A percentile compares a stretch with the other conserved stretches of the same genome.
Evolutionary conservation across 1,140 invertebrate species (phyloP).

Genomic region (Drosophila cardini): DNA sequence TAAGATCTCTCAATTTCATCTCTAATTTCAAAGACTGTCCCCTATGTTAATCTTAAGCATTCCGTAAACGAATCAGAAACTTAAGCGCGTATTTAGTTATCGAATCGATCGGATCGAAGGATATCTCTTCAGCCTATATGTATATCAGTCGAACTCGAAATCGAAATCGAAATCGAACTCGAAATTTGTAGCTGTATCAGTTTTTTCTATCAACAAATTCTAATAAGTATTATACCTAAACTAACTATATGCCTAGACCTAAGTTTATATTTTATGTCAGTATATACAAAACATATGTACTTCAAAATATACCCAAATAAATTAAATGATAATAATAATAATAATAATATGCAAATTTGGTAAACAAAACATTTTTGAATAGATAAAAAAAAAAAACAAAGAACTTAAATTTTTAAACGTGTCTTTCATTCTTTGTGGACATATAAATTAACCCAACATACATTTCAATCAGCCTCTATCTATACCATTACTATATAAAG

Average conservation of each 20-base stretch:
- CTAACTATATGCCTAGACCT: conserved; percentile 57
- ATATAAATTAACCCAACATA: conserved; percentile 76
- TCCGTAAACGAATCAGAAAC: conserved; percentile 19
- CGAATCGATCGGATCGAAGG: neutral
- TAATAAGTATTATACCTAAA: conserved; percentile 35
- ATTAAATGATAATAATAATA: conserved; percentile 44
- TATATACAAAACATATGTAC: conserved; percentile 56
- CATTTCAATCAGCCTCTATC: conserved; percentile 73
- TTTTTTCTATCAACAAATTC: conserved; percentile 60
- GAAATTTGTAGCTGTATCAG: conserved; percentile 48
- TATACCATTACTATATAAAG: conserved; percentile 59
- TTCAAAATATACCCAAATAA: conserved; percentile 27
- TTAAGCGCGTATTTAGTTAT: conserved; percentile 47
- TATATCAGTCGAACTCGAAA: conserved; percentile 31
- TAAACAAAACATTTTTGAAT: conserved; percentile 73
- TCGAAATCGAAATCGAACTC: too few relatives aligned
- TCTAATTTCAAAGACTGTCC: conserved; percentile 79
- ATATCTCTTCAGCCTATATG: conserved; percentile 35
- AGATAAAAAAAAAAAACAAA: conserved; percentile 58
- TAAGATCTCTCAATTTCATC: conserved; percentile 63
- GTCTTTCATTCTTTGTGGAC: conserved; percentile 52
- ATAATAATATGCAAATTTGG: conserved; percentile 69
- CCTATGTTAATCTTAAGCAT: conserved; percentile 74
- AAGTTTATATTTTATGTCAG: conserved; percentile 76
- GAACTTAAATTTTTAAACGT: conserved; percentile 32